Percentiles rank a stretch among this genome's conserved stretches.
Conservation (phyloP, 23 tunicate genomes). For the Trididemnum miniatum region DNA sequence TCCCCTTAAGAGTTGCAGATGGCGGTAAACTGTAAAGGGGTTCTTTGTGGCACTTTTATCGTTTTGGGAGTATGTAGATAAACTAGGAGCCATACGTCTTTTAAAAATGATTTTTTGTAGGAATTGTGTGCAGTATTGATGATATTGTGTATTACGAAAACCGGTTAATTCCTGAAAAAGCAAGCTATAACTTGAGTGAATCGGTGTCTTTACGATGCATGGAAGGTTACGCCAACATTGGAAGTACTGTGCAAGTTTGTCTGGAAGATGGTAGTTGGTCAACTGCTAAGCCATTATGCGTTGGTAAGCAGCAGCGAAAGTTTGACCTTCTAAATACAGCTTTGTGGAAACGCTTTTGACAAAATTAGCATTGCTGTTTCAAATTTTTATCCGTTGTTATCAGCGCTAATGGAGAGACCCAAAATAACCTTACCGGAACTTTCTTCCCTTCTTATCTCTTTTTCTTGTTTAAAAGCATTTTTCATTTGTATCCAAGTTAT, state of each 20-base stretch:
- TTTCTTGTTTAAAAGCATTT: no score
- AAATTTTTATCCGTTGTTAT: no score
- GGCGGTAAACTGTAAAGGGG: no score
- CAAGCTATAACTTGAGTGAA: neutral
- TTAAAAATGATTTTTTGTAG: neutral
- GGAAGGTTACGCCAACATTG: conserved; percentile 31
- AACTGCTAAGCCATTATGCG: conserved; percentile 28
- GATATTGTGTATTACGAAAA: conserved; percentile 3
- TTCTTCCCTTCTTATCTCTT: no score
- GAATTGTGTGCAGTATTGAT: neutral
- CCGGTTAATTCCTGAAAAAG: neutral
- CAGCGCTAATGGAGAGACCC: no score
- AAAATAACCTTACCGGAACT: no score
- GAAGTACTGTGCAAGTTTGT: conserved; percentile 14
- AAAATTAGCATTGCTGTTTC: no score
- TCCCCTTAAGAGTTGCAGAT: no score
- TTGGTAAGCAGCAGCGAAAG: conserved; percentile 42
- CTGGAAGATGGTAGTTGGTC: conserved; percentile 56
- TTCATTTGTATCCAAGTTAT: no score
- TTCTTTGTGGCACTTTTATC: no score
- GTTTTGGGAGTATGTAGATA: conserved; percentile 32
- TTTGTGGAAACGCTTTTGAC: no score
- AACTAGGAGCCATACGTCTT: conserved; percentile 27
- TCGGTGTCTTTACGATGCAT: conserved; percentile 1
- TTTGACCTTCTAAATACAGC: no score